Base-by-base conservation (phyloP, 2,888 invertebrate species). In the Tachina grossa region DNA sequence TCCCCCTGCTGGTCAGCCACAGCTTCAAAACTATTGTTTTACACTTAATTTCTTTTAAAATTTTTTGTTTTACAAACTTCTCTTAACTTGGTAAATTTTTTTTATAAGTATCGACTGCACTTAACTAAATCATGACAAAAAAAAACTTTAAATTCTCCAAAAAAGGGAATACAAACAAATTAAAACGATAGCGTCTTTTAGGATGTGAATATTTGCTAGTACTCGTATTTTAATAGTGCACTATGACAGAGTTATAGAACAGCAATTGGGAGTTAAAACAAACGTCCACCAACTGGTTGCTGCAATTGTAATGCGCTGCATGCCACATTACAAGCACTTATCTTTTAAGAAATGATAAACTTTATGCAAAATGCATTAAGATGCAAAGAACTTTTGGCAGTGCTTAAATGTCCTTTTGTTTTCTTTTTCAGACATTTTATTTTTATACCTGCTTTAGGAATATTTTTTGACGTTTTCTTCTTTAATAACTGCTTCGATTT, bases 401-500 rank as follows among this genome's bases (percentile, higher is more conserved):
- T 22, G 43, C n/a, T 66, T 66, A 66, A 74, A 82, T 76, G 55
- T 31, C 16, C 55, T 19, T 71, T 55, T 43, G 51, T 11, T 51
- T 55, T 31, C 10, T 31, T 45, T 22, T 41, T 41, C 5, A 9
- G 13, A 47, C 9, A 47, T 55, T 14, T 55, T 55, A 9, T 63
- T 53, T 16, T 79, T 43, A 11, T 65, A 51, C 57, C 74, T 76
- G 71, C 53, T 65, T 75, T 39, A 19, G 59, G 71, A 71, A 80
- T 66, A 84, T 55, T 84, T 80, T 31, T 71, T 80, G 66, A 84
- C 76, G 80, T 61, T 69, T 80, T 76, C 55, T 65, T 79, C 49
- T 75, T 75, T 69, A 84, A 59, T 71, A 43, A 72, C 49, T 51
- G 31, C 10, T 72, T 71, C 49, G 16, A 61, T 74, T 61, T 61